Evolutionary conservation across 2,113 vertebrate species (phyloP), one percentile per base, ranked within the genome.

Genomic region (Dicentrarchus labrax): DNA sequence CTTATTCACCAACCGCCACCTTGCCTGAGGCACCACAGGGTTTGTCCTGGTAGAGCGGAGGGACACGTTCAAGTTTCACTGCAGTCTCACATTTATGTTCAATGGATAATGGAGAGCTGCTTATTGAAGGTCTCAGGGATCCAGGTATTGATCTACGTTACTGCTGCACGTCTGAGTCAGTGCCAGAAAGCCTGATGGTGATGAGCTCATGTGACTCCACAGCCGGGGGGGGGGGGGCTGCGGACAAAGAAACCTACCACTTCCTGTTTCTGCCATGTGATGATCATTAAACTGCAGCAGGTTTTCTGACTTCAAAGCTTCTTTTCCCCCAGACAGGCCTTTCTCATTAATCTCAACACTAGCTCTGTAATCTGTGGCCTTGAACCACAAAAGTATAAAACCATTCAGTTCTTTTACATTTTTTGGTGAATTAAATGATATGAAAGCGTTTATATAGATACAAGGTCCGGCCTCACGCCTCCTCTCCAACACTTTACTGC

Each of bases 211-310:
- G 64, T 24, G 3, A 45, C 9, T 56, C n/a, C 9, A 12, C 54
- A 24, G 54, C 54, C 12, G 54, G 11, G 6, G 6, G 30, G 30
- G 30, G 30, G 30, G 3, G n/a, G n/a, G n/a, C 9, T 38, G 24
- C 17, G 11, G 70, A 72, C 39, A 17, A 8, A 70, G 50, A 39
- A 41, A 45, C 36, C 24, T 0, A 22, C 1, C 7, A 39, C 50
- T 76, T 76, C 80, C 80, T 48, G 73, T 82, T 70, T 76, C n/a
- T 70, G 56, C 5, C 2, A 5, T 24, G 38, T 76, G 13, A 8
- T 1, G 65, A 22, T 10, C 21, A 17, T 8, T 43, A 8, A 39
- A 79, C 30, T 17, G 66, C 76, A 39, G 66, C 76, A 39, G 56
- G 4, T 30, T 30, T 30, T 3, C 30, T 30, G 30, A 30, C 30